These are phyloP conservation scores for Noctilio leporinus DNA, from an alignment of 2,113 vertebrate genomes.

Conservation along the genomic window DNA sequence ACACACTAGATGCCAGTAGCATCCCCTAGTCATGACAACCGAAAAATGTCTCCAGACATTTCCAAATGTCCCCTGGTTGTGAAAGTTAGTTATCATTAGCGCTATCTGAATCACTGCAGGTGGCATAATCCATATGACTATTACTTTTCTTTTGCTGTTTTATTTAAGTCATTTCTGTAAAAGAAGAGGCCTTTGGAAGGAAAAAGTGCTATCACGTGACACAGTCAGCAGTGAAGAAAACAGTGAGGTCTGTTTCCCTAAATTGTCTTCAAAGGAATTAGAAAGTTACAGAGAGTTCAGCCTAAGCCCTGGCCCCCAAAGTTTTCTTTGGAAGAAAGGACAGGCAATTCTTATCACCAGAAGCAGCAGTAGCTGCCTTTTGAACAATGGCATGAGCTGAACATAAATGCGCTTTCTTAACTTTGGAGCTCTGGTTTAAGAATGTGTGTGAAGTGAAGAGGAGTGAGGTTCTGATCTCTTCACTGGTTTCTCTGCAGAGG, in stretches of 20 bases:
- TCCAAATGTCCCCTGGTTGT: not conserved
- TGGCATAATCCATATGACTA: not conserved
- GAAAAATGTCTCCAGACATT: not conserved
- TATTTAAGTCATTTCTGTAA: not conserved
- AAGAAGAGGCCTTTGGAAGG: not conserved
- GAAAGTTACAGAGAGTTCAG: not conserved
- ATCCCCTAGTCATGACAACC: not conserved
- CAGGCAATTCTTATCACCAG: not conserved
- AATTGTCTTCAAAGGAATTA: not conserved
- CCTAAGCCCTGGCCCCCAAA: not conserved
- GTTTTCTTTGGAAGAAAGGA: not conserved
- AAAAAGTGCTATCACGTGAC: not conserved
- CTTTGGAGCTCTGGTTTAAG: not conserved
- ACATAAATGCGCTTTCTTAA: not conserved
- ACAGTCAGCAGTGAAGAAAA: not conserved
- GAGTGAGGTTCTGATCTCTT: not conserved
- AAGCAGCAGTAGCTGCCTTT: not conserved
- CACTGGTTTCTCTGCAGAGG: not conserved
- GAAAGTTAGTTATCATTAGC: not conserved
- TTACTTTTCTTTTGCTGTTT: not conserved
- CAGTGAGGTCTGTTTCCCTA: not conserved
- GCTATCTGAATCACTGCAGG: not conserved
- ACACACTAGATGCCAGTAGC: not conserved
- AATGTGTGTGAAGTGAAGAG: constrained; percentile 26
- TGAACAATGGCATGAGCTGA: not conserved